Percentiles rank a stretch among this genome's conserved stretches.
These are phyloP conservation scores for Entosphenus tridentatus DNA, from an alignment of 2,113 vertebrate genomes.

Conservation along the genomic window DNA sequence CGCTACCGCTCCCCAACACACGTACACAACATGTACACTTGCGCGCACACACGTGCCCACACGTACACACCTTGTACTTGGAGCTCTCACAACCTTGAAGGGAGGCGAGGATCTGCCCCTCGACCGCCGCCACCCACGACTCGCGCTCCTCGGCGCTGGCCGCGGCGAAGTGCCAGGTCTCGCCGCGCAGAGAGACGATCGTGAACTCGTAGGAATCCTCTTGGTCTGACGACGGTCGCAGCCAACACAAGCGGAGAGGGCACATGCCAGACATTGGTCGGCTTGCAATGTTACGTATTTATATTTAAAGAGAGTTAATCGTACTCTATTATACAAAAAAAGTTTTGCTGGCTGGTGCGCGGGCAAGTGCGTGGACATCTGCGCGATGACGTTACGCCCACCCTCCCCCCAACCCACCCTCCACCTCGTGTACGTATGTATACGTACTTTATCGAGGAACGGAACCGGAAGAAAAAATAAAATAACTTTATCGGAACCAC, in stretches of 20 bases:
- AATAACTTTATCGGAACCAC: no score
- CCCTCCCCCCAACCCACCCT: no score
- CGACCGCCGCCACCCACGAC: slow-evolving; percentile 72
- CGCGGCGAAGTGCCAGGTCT: slow-evolving; percentile 91
- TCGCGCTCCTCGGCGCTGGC: slow-evolving; percentile 66
- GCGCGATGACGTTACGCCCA: no score
- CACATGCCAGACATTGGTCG: background rate
- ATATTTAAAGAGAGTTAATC: background rate
- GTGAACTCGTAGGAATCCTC: slow-evolving; percentile 87
- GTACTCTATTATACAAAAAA: no score
- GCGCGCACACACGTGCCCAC: no score
- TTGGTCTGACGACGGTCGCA: slow-evolving; percentile 12
- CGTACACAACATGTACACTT: no score
- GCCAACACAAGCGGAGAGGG: background rate
- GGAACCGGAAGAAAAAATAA: no score
- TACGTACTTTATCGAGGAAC: no score
- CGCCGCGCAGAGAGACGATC: slow-evolving; percentile 70
- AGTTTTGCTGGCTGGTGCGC: no score
- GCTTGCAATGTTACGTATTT: background rate
- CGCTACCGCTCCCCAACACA: no score
- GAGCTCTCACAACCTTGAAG: slow-evolving; percentile 81
- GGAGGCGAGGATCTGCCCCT: slow-evolving; percentile 85
- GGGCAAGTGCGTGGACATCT: no score
- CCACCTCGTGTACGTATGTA: no score
- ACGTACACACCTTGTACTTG: slow-evolving; percentile 53